Evolutionary conservation across 2,888 invertebrate species (phyloP).

Genomic region (Abscondita cerata): DNA sequence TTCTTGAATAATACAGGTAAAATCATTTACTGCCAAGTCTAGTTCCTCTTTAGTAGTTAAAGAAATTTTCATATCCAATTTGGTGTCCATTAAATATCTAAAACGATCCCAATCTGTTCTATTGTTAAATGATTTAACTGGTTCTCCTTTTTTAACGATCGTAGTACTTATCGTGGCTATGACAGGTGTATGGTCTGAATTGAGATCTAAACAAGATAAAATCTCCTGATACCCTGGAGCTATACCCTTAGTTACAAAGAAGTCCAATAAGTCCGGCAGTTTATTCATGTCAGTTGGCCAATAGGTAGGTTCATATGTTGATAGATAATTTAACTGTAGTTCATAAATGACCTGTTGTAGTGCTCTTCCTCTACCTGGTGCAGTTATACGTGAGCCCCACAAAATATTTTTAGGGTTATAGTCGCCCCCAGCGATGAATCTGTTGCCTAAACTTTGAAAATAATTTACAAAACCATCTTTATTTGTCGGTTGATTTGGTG

Average conservation of each 20-base stretch:
- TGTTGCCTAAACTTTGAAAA: conserved; percentile 3
- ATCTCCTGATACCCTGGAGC: conserved; percentile 7
- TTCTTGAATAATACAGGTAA: conserved; percentile 5
- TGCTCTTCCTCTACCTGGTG: conserved; percentile 12
- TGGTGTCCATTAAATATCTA: neutral
- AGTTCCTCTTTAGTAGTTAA: conserved; percentile 3
- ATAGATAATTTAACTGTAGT: conserved; percentile 1
- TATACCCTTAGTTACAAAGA: conserved; percentile 13
- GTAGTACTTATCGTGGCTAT: conserved; percentile 10
- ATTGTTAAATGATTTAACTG: conserved; percentile 8
- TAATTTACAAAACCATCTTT: conserved; percentile 12
- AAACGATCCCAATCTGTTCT: conserved; percentile 6
- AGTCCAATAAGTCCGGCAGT: conserved; percentile 5
- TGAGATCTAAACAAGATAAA: neutral
- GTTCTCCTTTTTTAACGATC: conserved; percentile 8
- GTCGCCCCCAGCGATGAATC: conserved; percentile 10
- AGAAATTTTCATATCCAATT: conserved; percentile 2
- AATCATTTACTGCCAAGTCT: conserved; percentile 3
- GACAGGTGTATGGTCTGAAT: conserved; percentile 5
- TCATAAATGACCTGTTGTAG: conserved; percentile 11
- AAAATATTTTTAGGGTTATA: conserved; percentile 5
- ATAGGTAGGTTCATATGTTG: conserved; percentile 13
- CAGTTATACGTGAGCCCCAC: neutral
- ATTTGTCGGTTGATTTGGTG: conserved; percentile 32
- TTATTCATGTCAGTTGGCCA: conserved; percentile 6